Base-by-base conservation (phyloP, 2,888 invertebrate genomes). In the Lysandra coridon region DNA sequence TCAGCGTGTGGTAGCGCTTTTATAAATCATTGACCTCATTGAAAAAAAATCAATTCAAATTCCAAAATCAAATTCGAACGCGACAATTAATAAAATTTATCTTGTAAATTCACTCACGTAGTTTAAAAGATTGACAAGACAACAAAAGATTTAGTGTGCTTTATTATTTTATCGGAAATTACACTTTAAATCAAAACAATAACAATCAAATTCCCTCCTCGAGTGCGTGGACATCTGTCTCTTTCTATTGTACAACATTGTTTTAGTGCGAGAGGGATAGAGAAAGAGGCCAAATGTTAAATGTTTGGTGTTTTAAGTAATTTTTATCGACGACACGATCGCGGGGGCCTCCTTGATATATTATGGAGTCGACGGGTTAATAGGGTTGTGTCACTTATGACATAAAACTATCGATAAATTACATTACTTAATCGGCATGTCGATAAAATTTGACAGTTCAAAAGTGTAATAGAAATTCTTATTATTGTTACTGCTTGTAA, bases 241-340 rank as follows among this genome's bases (percentile, higher is more conserved):
- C 85, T 81, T 82, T 87, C 85, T 83, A 82, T 83, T 81, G 79
- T 84, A 80, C 7, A 57, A 60, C 78, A 78, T 77, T 73, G 81
- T 78, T 77, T 78, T 78, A 74, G 90, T 80, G 85, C 62, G 87
- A 92, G 81, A 84, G 87, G 84, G 91, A 92, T 79, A 83, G 85
- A 64, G 79, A 81, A 85, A 84, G 87, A 89, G 90, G 88, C 91
- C 88, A 83, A 84, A 90, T 89, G 92, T 91, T 92, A 92, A 93
- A 93, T 92, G 92, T 90, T 91, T 91, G 92, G 92, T 92, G 93
- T 92, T 93, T 92, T 94, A 93, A 94, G 93, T 94, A 93, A 93
- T 93, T 93, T 93, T 93, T 94, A 94, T 94, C 94, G 88, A 90
- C 88, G 91, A 92, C 94, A 94, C 94, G 89, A 94, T 94, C 94